Conservation (phyloP, 2,888 invertebrate genomes). For the Psylliodes chrysocephalus region DNA sequence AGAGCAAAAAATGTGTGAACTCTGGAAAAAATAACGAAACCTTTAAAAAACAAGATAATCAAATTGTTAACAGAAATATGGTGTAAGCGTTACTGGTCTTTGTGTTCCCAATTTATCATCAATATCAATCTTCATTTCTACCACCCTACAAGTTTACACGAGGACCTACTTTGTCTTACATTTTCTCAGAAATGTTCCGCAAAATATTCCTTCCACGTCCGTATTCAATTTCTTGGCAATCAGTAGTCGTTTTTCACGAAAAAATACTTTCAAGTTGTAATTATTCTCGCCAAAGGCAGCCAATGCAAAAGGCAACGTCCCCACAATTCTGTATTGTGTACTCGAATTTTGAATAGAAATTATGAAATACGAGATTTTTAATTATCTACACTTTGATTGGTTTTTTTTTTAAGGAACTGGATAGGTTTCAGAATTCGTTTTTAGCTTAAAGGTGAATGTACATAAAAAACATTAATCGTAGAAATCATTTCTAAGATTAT, state of each 20-base stretch:
- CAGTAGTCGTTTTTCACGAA: slow-evolving; percentile 24
- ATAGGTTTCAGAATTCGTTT: too few species aligned
- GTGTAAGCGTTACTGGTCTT: neutral
- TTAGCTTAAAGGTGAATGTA: too few species aligned
- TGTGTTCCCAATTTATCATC: slow-evolving; percentile 8
- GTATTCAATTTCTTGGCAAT: slow-evolving; percentile 31
- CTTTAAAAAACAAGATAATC: too few species aligned
- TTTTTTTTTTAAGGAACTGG: too few species aligned
- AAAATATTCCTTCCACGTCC: slow-evolving; percentile 29
- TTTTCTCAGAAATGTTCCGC: slow-evolving; percentile 21
- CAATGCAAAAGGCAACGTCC: neutral
- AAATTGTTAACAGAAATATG: neutral
- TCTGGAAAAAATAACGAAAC: too few species aligned
- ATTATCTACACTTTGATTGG: too few species aligned
- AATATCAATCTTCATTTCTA: slow-evolving; percentile 10
- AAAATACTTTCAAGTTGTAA: slow-evolving; percentile 17
- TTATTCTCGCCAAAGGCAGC: slow-evolving; percentile 19
- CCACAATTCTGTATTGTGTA: neutral
- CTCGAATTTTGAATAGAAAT: too few species aligned
- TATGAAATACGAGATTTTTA: too few species aligned
- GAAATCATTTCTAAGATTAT: too few species aligned
- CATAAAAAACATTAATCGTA: too few species aligned
- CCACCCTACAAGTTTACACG: slow-evolving; percentile 8
- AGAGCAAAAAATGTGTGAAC: too few species aligned
- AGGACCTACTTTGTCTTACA: slow-evolving; percentile 7